A percentile compares a stretch with the other conserved stretches of the same genome.
Conservation (phyloP, 2,797 vertebrate species). For the Fratercula arctica region DNA sequence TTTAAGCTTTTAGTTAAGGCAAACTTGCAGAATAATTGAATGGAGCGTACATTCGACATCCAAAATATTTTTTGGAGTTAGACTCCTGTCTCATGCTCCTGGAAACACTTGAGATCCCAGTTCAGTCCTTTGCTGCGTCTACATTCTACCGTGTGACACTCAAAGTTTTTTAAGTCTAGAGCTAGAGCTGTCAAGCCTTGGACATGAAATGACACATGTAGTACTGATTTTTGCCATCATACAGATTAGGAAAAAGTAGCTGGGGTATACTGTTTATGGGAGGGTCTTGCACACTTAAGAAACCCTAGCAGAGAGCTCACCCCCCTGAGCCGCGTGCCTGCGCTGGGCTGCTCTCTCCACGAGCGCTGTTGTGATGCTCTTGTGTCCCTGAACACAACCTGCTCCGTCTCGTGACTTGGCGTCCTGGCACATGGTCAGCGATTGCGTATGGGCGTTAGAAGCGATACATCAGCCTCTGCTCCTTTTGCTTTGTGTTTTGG, state of each 20-base stretch:
- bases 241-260: not conserved
- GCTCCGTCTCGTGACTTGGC: fast-evolving
- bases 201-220: fast-evolving
- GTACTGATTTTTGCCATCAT: not conserved
- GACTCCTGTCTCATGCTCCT: not conserved
- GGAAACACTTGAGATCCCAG: not conserved
- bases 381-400: not conserved
- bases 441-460: fast-evolving
- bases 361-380: fast-evolving
- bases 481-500: not conserved
- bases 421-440: fast-evolving
- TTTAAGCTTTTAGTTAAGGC: not conserved
- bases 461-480: fast-evolving
- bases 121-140: not conserved
- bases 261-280: not conserved
- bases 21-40: not conserved
- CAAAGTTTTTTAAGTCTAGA: not conserved
- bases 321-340: fast-evolving
- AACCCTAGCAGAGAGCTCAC: fast-evolving
- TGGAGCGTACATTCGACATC: not conserved
- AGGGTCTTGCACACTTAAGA: fast-evolving
- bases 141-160: too few species aligned
- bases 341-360: not conserved
- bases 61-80: not conserved
- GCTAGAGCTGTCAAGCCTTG: not conserved